Conservation (phyloP, 2,113 vertebrate genomes). For the Eptatretus burgeri region DNA sequence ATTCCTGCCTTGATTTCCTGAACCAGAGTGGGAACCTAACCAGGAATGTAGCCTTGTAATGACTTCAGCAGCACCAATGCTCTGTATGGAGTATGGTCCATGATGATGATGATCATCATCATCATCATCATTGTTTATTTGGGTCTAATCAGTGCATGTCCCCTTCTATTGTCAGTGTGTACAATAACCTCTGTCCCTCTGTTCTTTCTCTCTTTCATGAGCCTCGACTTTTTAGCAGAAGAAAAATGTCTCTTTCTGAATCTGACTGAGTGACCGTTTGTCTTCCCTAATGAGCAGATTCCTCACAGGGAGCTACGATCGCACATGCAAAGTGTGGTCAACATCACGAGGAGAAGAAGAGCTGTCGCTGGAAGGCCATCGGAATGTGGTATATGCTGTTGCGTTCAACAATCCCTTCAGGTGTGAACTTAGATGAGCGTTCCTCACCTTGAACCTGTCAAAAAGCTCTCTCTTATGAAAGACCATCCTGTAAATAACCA, state of each 20-base stretch:
- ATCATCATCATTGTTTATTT: too few relatives aligned
- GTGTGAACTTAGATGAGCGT: slow-evolving; percentile 15
- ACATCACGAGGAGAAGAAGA: slow-evolving; percentile 44
- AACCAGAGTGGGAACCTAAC: too few relatives aligned
- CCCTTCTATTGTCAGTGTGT: too few relatives aligned
- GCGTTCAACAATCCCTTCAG: slow-evolving; percentile 90
- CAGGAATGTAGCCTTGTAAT: too few relatives aligned
- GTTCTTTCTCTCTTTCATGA: too few relatives aligned
- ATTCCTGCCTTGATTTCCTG: too few relatives aligned
- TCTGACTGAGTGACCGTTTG: slow-evolving; percentile 6
- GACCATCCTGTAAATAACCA: neutral
- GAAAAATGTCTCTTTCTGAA: slow-evolving; percentile 1
- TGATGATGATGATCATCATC: too few relatives aligned
- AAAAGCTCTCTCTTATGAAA: neutral
- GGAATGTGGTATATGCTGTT: slow-evolving; percentile 63
- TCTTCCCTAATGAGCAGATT: slow-evolving; percentile 22
- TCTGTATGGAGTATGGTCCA: too few relatives aligned
- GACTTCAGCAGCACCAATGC: too few relatives aligned
- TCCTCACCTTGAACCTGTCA: neutral
- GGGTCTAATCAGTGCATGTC: too few relatives aligned
- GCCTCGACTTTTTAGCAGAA: neutral
- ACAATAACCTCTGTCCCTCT: too few relatives aligned
- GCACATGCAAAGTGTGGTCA: slow-evolving; percentile 78
- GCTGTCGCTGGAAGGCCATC: slow-evolving; percentile 35
- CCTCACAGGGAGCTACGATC: slow-evolving; percentile 83